Percentiles rank a stretch among this genome's conserved stretches.
Conservation (phyloP, 2,113 vertebrate species). For the Entosphenus tridentatus region DNA sequence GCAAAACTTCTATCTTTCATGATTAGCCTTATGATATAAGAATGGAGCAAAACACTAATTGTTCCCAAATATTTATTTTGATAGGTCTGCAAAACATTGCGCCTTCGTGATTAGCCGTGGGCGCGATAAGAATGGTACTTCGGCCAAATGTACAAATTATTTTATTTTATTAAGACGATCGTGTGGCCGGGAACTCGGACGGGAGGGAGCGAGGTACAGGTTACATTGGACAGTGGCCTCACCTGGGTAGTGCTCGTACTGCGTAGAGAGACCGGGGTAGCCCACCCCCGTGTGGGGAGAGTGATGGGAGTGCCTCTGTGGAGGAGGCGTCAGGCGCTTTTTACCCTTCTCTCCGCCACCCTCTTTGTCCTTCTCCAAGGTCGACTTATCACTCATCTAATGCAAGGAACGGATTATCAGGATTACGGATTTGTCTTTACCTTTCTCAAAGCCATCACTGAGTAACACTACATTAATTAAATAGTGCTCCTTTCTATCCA, state of each 20-base stretch:
- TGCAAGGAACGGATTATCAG: background rate
- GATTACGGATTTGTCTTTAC: background rate
- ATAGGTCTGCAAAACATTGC: background rate
- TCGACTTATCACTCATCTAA: background rate
- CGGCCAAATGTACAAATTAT: background rate
- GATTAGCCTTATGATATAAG: too few species aligned
- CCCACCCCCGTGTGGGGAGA: conserved; percentile 2
- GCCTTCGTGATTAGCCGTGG: background rate
- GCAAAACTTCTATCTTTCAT: too few species aligned
- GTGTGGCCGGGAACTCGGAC: background rate
- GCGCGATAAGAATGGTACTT: too few species aligned
- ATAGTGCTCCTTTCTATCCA: background rate
- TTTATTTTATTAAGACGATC: background rate
- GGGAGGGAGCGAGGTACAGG: background rate
- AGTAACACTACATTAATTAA: background rate
- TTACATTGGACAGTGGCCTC: background rate
- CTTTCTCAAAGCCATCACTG: background rate
- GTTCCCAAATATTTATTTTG: background rate
- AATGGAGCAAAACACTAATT: too few species aligned
- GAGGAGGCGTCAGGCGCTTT: background rate
- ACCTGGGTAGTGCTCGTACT: conserved; percentile 5
- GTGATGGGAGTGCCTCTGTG: background rate
- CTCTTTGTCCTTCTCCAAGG: background rate
- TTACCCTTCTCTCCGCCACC: conserved; percentile 1
- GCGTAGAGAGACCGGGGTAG: background rate